Evolutionary conservation across 2,797 vertebrate species (phyloP), one percentile per base, ranked within the genome.

Genomic region (Psittacula derbiana): DNA sequence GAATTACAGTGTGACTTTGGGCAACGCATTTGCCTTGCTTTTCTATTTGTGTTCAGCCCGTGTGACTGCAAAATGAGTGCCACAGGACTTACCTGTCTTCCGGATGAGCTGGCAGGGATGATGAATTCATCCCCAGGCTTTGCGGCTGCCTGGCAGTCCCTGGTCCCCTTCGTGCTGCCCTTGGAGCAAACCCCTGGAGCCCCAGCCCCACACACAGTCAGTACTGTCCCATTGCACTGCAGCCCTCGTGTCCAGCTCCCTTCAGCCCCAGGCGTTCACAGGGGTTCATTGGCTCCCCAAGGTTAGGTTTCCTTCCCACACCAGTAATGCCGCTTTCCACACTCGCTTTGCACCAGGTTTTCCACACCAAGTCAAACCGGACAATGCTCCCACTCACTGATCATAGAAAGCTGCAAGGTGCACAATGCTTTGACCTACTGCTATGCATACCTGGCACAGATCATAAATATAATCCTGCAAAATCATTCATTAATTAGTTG

Each of bases 281-380:
- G 15, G 18, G 4, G 3, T 60, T 83, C 28, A 6, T 31, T 13
- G 20, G 16, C 49, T 76, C 44, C 38, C 57, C 2, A 2, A 40
- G 18, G 6, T 66, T 1, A 36, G 19, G 18, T 44, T 66, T 71
- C 17, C 23, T 33, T 72, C 64, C n/a, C n/a, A 27, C 30, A 30
- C 10, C 49, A 53, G 19, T 10, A 15, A 20, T 23, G n/a, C 16
- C 17, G 2, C n/a, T 52, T 76, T 24, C 47, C 25, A 10, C 28
- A 4, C 16, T 41, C 2, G 0, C 36, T 21, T 43, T 15, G 41
- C 36, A 38, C 31, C 47, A 53, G 69, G 28, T 30, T 44, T n/a
- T 31, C 61, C 2, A 1, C 20, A 20, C 31, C 21, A 11, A 24
- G n/a, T 38, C 38, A 33, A 14, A 41, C 5, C 0, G 2, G 8